phyloP scores from a whole-genome alignment of 2,797 vertebrate species.

The Oceanodroma leucorhoa region DNA sequence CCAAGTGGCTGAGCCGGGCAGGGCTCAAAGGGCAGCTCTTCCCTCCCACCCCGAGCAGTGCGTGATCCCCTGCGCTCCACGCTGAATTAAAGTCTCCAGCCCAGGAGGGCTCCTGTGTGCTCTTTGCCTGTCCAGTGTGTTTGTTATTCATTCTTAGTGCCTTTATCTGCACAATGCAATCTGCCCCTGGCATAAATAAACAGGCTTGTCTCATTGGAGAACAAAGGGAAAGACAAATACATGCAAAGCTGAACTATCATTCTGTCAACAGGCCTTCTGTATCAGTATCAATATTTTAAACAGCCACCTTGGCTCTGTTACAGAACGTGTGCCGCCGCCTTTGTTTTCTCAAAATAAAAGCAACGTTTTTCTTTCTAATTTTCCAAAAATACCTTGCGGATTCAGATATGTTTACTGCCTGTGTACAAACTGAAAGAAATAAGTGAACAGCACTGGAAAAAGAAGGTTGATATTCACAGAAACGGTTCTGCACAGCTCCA shows the following conservation, averaged over 20 bases:
- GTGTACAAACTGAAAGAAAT: neutral
- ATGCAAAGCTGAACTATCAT: neutral
- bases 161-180: neutral
- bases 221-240: neutral
- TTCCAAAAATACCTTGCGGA: neutral
- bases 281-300: conserved; percentile 29
- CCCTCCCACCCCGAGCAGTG: neutral
- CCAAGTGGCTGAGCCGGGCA: neutral
- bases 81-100: neutral
- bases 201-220: neutral
- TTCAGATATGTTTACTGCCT: neutral
- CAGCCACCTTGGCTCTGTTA: neutral
- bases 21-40: neutral
- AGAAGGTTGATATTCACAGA: neutral
- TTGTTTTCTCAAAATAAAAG: neutral
- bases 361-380: neutral
- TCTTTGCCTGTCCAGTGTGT: neutral
- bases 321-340: neutral
- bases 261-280: neutral
- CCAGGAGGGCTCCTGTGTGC: neutral
- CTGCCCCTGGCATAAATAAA: conserved; percentile 1
- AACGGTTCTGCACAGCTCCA: neutral
- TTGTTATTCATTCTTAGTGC: neutral
- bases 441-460: neutral
- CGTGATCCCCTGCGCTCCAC: rapidly evolving